phyloP scores from a whole-genome alignment of 2,888 invertebrate species.

The Drosophila sordidapex region DNA sequence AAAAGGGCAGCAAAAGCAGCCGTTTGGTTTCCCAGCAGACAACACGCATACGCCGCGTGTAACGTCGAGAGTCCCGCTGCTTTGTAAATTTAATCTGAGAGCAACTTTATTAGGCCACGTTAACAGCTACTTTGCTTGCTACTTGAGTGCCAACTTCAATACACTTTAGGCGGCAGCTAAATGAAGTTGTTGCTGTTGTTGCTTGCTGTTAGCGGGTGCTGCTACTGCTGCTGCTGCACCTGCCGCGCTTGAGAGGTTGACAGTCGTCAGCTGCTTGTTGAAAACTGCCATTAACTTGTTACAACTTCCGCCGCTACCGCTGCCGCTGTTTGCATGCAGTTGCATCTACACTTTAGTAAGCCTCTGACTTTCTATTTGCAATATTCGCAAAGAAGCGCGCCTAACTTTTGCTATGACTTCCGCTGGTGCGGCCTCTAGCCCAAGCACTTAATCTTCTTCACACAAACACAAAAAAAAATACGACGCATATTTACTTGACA shows the following conservation, averaged over 20 bases:
- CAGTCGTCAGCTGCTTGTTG: constrained; percentile 65
- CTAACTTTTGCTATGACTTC: constrained; percentile 69
- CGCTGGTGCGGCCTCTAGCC: constrained; percentile 27
- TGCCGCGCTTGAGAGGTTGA: constrained; percentile 54
- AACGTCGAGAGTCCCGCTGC: constrained; percentile 6
- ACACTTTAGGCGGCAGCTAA: constrained; percentile 60
- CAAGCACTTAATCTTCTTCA: constrained; percentile 51
- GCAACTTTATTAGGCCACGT: constrained; percentile 80
- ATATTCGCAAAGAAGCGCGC: constrained; percentile 58
- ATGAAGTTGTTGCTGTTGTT: constrained; percentile 45
- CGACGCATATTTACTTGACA: constrained; percentile 76
- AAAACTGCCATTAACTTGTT: constrained; percentile 81
- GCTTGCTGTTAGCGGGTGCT: background rate
- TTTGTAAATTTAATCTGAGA: constrained; percentile 56
- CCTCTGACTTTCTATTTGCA: constrained; percentile 57
- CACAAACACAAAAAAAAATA: constrained; percentile 28
- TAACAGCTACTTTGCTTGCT: constrained; percentile 74
- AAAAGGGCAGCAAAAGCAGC: constrained; percentile 32
- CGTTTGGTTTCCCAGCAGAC: constrained; percentile 44
- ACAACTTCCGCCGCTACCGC: constrained; percentile 73
- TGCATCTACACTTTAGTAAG: constrained; percentile 45
- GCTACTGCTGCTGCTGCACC: constrained; percentile 28
- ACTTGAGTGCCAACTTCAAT: constrained; percentile 77
- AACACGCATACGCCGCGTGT: constrained; percentile 60
- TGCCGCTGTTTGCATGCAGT: constrained; percentile 42